phyloP scores from a whole-genome alignment of 2,888 invertebrate species.

The Drosophila falleni region DNA sequence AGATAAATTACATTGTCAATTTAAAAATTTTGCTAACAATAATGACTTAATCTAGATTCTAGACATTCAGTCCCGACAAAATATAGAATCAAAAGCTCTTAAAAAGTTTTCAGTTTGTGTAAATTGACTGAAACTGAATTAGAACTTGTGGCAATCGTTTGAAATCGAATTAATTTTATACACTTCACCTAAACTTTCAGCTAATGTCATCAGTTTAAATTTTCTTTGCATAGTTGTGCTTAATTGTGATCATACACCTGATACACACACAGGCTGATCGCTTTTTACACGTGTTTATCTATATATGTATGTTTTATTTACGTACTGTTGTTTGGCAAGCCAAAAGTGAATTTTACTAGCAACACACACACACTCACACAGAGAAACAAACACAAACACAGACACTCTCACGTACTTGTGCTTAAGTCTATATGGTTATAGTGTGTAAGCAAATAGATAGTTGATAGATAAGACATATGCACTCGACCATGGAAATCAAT shows the following conservation, averaged over 20 bases:
- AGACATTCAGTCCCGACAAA: not conserved
- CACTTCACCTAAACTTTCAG: not conserved
- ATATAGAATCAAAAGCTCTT: not conserved
- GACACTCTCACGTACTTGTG: conserved; percentile 1
- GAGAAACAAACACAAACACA: conserved; percentile 14
- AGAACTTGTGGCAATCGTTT: not conserved
- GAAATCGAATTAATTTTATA: not conserved
- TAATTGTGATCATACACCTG: conserved; percentile 22
- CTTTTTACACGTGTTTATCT: conserved; percentile 14
- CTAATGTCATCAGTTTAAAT: not conserved
- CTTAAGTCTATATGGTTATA: conserved; percentile 25
- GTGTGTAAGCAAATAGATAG: conserved; percentile 50
- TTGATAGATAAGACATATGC: conserved; percentile 73
- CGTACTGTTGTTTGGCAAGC: not conserved
- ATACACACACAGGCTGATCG: conserved; percentile 10
- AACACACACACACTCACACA: conserved; percentile 5
- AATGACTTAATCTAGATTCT: not conserved
- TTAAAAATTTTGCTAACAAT: not conserved
- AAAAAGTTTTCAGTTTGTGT: not conserved
- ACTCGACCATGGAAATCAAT: conserved; percentile 83
- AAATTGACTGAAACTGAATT: not conserved
- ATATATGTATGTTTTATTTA: not conserved
- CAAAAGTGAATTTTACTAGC: conserved; percentile 17
- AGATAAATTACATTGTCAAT: not conserved
- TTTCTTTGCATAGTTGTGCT: not conserved